phyloP scores from a whole-genome alignment of 2,113 vertebrate species.

The Gymnorhina tibicen region DNA sequence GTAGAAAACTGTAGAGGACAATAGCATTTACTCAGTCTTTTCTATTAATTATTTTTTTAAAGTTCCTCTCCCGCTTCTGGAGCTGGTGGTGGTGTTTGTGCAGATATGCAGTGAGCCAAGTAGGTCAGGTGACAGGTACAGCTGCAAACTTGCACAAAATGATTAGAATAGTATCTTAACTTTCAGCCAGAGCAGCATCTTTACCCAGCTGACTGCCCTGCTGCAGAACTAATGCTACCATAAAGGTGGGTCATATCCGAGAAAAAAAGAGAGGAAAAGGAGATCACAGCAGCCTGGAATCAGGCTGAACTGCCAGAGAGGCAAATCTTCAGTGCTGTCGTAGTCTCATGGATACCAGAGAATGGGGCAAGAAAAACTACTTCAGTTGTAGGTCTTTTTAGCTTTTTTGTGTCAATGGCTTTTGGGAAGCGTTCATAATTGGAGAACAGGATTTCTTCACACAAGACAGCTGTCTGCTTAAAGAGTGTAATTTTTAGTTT shows the following conservation, averaged over 20 bases:
- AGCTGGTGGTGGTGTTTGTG: background rate
- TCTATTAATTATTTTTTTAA: background rate
- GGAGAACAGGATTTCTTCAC: background rate
- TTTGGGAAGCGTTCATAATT: background rate
- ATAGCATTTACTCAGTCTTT: background rate
- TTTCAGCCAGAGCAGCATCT: background rate
- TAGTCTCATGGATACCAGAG: background rate
- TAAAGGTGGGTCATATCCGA: background rate
- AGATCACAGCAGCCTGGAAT: background rate
- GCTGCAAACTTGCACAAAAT: background rate
- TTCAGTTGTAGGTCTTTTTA: background rate
- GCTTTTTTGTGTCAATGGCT: background rate
- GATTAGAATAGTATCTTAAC: fast-evolving
- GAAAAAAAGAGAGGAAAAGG: background rate
- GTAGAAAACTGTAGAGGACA: background rate
- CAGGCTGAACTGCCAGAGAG: background rate
- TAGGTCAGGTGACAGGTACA: background rate
- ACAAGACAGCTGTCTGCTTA: background rate
- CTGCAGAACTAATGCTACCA: background rate
- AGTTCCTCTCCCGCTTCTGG: background rate
- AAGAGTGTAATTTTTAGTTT: background rate
- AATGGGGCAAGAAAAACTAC: background rate
- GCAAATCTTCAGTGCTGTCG: background rate
- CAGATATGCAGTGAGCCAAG: background rate
- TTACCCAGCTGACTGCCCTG: background rate